Percentiles rank a stretch among this genome's conserved stretches.
These are phyloP conservation scores for Falco rusticolus DNA, from an alignment of 2,797 vertebrate species.

Conservation along the genomic window DNA sequence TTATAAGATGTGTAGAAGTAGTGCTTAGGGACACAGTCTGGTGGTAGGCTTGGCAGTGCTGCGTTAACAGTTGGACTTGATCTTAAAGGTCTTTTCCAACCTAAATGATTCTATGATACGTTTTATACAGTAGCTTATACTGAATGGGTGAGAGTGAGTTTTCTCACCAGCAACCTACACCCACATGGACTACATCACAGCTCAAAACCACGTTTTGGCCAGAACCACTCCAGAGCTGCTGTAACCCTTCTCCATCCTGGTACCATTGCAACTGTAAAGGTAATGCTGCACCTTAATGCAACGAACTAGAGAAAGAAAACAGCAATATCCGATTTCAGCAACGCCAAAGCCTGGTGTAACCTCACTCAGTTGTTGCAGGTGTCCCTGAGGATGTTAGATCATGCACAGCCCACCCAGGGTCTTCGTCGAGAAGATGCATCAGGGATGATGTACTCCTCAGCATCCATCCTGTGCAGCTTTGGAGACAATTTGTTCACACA, in stretches of 20 bases:
- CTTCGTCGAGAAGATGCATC: accelerated
- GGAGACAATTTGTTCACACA: accelerated
- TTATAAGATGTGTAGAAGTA: too few species aligned
- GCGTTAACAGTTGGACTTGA: too few species aligned
- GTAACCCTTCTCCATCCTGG: background rate
- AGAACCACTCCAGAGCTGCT: background rate
- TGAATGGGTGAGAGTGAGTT: accelerated
- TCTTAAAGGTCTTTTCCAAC: too few species aligned
- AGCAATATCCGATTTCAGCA: too few species aligned
- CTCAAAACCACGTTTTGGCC: background rate
- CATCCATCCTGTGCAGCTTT: accelerated
- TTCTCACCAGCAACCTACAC: background rate
- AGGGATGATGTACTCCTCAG: accelerated
- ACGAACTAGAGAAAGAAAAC: background rate
- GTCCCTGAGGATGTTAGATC: too few species aligned
- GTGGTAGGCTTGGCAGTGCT: too few species aligned
- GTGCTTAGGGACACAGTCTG: too few species aligned
- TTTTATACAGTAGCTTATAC: background rate
- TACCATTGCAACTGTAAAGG: background rate
- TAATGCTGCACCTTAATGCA: background rate
- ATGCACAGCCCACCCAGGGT: background rate
- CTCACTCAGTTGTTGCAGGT: too few species aligned
- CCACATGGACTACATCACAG: too few species aligned
- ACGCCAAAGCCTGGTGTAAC: background rate
- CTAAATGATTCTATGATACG: too few species aligned